Evolutionary conservation across 2,113 vertebrate genomes (phyloP).

Genomic region (Semnornis frantzii): DNA sequence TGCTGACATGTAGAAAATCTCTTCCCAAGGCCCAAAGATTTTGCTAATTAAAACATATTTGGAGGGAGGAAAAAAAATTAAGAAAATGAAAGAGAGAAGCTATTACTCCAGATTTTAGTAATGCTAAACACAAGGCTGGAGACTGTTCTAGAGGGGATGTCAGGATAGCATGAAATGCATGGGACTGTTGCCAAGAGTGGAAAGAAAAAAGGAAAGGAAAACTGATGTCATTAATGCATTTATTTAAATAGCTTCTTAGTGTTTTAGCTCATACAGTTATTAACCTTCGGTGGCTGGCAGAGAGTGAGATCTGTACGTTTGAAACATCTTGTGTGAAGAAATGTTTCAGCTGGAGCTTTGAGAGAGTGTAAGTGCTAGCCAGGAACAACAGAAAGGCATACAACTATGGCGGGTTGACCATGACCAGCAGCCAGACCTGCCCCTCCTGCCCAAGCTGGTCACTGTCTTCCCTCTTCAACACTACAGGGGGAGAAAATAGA

Average conservation of each 20-base stretch:
- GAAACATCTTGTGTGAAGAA: neutral
- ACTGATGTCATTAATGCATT: neutral
- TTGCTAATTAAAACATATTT: constrained; percentile 23
- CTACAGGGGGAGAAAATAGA: neutral
- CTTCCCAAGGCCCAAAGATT: neutral
- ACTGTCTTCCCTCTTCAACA: neutral
- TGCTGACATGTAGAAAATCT: constrained; percentile 32
- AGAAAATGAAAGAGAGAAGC: neutral
- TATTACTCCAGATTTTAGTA: neutral
- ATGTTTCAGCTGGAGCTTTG: neutral
- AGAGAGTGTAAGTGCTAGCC: neutral
- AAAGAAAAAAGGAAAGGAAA: neutral
- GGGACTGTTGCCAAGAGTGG: neutral
- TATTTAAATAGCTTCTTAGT: neutral
- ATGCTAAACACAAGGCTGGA: constrained; percentile 4
- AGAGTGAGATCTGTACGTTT: neutral
- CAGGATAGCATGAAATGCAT: neutral
- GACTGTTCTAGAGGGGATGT: neutral
- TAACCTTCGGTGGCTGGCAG: neutral
- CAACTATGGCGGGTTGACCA: neutral
- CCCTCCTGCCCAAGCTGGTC: neutral
- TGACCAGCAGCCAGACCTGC: neutral
- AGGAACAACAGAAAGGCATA: neutral
- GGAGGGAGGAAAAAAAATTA: neutral
- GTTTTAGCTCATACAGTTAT: neutral